Evolutionary conservation across 2,888 invertebrate genomes (phyloP), one percentile per base, ranked within the genome.

Genomic region (Meliscaeva auricollis): DNA sequence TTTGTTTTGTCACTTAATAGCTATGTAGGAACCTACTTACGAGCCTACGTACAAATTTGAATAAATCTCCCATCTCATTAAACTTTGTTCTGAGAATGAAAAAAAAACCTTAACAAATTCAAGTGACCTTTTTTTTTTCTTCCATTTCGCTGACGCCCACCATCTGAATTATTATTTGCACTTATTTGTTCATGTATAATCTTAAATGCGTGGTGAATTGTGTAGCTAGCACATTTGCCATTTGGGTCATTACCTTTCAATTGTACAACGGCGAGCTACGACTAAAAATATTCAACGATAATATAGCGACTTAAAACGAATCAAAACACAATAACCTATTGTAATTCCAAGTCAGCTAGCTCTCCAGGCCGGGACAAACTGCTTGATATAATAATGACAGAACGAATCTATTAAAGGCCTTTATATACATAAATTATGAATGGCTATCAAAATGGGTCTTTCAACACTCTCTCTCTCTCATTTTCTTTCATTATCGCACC

Each of bases 321-420:
- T 66, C 30, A 78, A 48, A 66, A 72, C 56, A 58, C 58, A 58
- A 38, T 58, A 58, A 50, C 64, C 78, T 58, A 41, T 78, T 72
- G 64, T 9, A 56, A 46, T 58, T 26, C 3, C 35, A 46, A 60
- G 22, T 64, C 4, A 26, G n/a, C 4, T 3, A 26, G 26, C 26
- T 26, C 26, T 26, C 26, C 26, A 26, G 26, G 4, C 70, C 44
- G n/a, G 5, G 38, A 64, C 44, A 54, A 52, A 54, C 17, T 41
- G 32, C 50, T 60, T 70, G 48, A 72, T 13, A 38, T 8, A 9
- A 38, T 4, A 26, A 22, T 52, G 15, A 68, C 5, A 69, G 41
- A 60, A 32, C 26, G 41, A 41, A 41, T 22, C 26, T 30, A 30
- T 41, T 58, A 30, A 58, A 13, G 11, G 3, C 46, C 9, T 20